A percentile compares a stretch with the other conserved stretches of the same genome.
phyloP scores from a whole-genome alignment of 2,888 invertebrate genomes.

The Trachelus troglodyta region DNA sequence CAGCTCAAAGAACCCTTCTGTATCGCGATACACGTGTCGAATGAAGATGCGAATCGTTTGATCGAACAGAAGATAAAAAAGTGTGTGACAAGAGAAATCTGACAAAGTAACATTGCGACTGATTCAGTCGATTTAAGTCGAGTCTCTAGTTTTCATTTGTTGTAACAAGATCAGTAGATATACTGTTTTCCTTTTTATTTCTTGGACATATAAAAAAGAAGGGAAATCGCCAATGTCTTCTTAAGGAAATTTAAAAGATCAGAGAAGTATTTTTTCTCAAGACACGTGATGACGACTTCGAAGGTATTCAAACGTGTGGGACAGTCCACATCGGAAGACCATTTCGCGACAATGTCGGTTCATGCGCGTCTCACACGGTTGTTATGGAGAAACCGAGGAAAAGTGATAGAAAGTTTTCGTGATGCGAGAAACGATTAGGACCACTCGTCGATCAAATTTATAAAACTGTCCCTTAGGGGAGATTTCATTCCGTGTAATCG shows the following conservation, averaged over 20 bases:
- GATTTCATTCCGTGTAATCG: slow-evolving; percentile 57
- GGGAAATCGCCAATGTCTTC: not conserved
- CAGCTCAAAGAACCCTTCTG: not conserved
- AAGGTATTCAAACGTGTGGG: not conserved
- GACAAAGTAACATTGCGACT: not conserved
- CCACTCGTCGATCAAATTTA: slow-evolving; percentile 42
- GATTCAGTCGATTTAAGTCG: not conserved
- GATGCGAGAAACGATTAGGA: slow-evolving; percentile 13
- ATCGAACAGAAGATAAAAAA: not conserved
- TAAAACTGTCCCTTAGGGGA: slow-evolving; percentile 64
- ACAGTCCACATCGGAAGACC: not conserved
- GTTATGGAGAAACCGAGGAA: not conserved
- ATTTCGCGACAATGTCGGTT: not conserved
- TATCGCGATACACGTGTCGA: slow-evolving; percentile 1
- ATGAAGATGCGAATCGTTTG: not conserved
- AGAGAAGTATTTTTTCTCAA: not conserved
- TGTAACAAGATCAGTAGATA: not conserved
- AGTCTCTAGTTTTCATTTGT: not conserved
- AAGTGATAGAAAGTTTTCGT: not conserved
- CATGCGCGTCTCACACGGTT: not conserved
- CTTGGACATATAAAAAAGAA: not conserved
- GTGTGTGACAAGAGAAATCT: not conserved
- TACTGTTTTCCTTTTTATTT: not conserved
- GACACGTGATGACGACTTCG: not conserved
- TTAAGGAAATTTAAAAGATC: not conserved